phyloP scores from a whole-genome alignment of 2,113 vertebrate species.

The Gymnogyps californianus region DNA sequence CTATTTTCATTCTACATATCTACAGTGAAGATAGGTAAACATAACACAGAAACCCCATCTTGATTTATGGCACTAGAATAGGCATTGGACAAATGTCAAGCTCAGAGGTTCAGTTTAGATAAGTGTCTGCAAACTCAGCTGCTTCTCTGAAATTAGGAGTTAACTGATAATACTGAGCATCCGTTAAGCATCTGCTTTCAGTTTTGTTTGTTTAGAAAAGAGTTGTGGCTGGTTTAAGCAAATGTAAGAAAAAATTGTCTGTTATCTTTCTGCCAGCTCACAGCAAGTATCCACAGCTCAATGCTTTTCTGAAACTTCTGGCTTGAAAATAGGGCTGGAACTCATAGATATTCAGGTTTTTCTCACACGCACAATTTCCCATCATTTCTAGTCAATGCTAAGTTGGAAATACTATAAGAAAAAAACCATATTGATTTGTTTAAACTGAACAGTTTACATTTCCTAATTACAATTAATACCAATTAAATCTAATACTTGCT shows the following conservation, averaged over 20 bases:
- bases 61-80: neutral
- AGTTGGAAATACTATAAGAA: neutral
- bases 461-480: conserved; percentile 48
- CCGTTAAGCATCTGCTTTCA: conserved; percentile 39
- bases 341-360: conserved; percentile 3
- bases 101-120: conserved; percentile 24
- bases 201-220: conserved; percentile 38
- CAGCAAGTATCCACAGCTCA: conserved; percentile 35
- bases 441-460: conserved; percentile 46
- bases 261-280: conserved; percentile 52
- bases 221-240: conserved; percentile 29
- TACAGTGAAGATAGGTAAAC: neutral
- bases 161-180: conserved; percentile 7
- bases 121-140: neutral
- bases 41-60: neutral
- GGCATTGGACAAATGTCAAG: neutral
- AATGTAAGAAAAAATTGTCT: conserved; percentile 24
- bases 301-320: conserved; percentile 48
- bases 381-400: neutral
- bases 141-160: conserved; percentile 33
- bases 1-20: neutral
- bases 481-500: conserved; percentile 44
- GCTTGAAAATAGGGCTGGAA: conserved; percentile 38
- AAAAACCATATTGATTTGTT: neutral
- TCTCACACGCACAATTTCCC: neutral